Evolutionary conservation across 2,888 invertebrate species (phyloP), one percentile per base, ranked within the genome.

Genomic region (Acrocyrtus sp.): DNA sequence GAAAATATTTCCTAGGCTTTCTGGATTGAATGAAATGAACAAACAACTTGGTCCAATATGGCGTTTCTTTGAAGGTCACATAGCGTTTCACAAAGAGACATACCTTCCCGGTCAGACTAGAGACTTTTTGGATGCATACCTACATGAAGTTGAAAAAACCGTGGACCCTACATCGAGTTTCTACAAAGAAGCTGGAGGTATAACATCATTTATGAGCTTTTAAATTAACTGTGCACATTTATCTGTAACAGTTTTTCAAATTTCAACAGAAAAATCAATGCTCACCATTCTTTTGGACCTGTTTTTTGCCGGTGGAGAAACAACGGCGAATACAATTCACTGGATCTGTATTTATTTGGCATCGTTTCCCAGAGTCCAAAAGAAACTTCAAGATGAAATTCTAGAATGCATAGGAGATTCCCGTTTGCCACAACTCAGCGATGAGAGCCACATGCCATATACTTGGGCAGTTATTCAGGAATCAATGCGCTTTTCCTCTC

Each of bases 291-390:
- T 93, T 81, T 86, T 94, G 87, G 94, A 94, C 81, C 88, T 94
- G 87, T 94, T 94, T 81, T 89, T 94, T 87, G 94, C 94, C 22
- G 94, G 94, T 0, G 92, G 93, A 0, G 94, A 94, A 85, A 94
- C 94, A 0, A 93, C 94, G 0, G 90, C 89, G 60, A 93, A 94
- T 83, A 89, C 90, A 34, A 85, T 94, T 81, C 90, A 91, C 27
- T 93, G 93, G 82, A 89, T 90, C 70, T 92, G 94, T 80, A 86
- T 92, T 77, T 90, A 92, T 82, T 83, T 94, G 80, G 87, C 92
- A 4, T 85, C 90, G 19, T 88, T 91, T 81, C 92, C n/a, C n/a
- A n/a, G n/a, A n/a, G 89, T 93, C 0, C 93, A 94, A 82, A 87
- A 84, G 78, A 91, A 89, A 82, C 92, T 92, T 0, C 92, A 91